These are phyloP conservation scores for Brienomyrus longianalis DNA, from an alignment of 2,113 vertebrate species.

Conservation along the genomic window DNA sequence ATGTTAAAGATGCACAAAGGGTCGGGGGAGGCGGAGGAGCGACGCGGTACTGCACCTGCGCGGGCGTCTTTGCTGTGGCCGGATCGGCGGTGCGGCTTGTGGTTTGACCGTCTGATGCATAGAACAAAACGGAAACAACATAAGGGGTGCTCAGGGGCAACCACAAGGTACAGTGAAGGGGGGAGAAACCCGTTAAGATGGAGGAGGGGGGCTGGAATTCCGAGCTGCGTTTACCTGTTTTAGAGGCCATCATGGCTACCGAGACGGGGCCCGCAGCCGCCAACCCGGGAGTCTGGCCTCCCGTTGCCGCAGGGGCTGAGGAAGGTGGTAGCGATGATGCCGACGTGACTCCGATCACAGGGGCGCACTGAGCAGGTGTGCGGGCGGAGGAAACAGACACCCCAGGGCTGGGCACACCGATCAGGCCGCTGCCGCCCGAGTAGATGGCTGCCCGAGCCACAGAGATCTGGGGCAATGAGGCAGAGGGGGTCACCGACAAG, in stretches of 20 bases:
- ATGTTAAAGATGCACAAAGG: neutral
- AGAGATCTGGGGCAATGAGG: conserved; percentile 50
- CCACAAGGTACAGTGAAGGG: neutral
- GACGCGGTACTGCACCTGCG: conserved; percentile 12
- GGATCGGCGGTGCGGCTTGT: conserved; percentile 27
- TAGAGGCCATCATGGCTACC: conserved; percentile 60
- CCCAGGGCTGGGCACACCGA: conserved; percentile 57
- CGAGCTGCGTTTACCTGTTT: conserved; percentile 51
- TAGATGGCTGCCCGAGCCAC: conserved; percentile 56
- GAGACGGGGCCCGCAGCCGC: conserved; percentile 57
- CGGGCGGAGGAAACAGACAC: conserved; percentile 61
- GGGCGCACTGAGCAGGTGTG: conserved; percentile 51
- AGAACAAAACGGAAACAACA: neutral
- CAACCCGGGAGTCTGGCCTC: conserved; percentile 37
- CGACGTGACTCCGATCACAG: conserved; percentile 58
- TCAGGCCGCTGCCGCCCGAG: conserved; percentile 54
- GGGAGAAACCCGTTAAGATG: neutral
- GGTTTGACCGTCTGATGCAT: conserved; percentile 59
- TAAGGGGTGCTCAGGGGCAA: neutral
- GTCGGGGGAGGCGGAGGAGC: neutral
- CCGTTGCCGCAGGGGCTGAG: conserved; percentile 62
- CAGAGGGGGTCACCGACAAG: conserved; percentile 27
- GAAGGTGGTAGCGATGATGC: conserved; percentile 52
- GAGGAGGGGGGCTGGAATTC: neutral
- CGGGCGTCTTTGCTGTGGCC: conserved; percentile 43